Evolutionary conservation across 2,888 invertebrate species (phyloP).

Genomic region (Drosophila incognita): DNA sequence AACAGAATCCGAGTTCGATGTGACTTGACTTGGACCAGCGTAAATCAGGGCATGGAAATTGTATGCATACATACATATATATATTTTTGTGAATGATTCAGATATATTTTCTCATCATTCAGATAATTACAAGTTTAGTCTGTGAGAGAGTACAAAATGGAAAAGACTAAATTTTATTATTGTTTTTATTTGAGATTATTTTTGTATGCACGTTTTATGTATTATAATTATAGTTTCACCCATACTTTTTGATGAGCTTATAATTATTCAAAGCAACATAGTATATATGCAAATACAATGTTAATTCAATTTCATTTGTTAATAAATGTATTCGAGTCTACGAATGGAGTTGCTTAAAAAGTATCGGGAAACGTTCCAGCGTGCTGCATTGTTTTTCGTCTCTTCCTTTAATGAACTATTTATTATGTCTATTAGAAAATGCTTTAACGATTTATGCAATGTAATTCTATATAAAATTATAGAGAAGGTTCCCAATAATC

Average conservation of each 20-base stretch:
- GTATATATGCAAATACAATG: not conserved
- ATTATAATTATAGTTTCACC: not conserved
- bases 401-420: too few relatives aligned
- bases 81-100: not conserved
- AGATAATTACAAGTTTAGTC: not conserved
- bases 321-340: too few relatives aligned
- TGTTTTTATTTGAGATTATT: not conserved
- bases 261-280: not conserved
- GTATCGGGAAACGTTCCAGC: too few relatives aligned
- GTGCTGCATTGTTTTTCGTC: too few relatives aligned
- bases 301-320: too few relatives aligned
- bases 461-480: too few relatives aligned
- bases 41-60: not conserved
- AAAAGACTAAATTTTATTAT: not conserved
- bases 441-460: too few relatives aligned
- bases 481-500: too few relatives aligned
- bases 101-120: not conserved
- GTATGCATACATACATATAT: not conserved
- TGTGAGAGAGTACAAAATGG: not conserved
- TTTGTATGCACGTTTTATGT: not conserved
- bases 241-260: not conserved
- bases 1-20: slow-evolving; percentile 1
- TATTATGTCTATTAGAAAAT: too few relatives aligned
- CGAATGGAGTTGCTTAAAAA: too few relatives aligned
- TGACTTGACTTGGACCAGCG: not conserved